Evolutionary conservation across 1,140 invertebrate species (phyloP).

Genomic region (Drosophila sproati): DNA sequence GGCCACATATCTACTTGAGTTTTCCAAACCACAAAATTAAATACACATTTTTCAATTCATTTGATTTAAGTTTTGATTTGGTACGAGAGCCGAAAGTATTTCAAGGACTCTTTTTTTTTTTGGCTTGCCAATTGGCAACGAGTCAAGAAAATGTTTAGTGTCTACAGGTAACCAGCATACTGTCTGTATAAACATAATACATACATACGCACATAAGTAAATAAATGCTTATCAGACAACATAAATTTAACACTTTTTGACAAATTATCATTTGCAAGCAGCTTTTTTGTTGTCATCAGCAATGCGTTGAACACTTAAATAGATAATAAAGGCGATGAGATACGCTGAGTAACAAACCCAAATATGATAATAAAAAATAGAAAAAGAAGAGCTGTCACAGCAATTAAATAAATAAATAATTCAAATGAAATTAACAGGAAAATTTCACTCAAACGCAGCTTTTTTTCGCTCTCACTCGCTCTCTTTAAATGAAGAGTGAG

Average conservation of each 20-base stretch:
- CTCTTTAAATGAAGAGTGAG: constrained; percentile 11
- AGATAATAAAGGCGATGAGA: constrained; percentile 49
- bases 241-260: constrained; percentile 44
- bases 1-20: constrained; percentile 44
- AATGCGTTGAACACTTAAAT: constrained; percentile 38
- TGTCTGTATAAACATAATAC: constrained; percentile 10
- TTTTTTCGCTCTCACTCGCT: constrained; percentile 5
- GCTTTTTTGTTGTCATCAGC: constrained; percentile 18
- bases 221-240: constrained; percentile 53
- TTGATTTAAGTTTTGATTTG: constrained; percentile 51
- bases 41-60: constrained; percentile 44
- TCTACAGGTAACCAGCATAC: constrained; percentile 57
- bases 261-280: constrained; percentile 32
- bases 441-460: constrained; percentile 19
- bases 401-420: constrained; percentile 70
- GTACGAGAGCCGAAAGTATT: constrained; percentile 57
- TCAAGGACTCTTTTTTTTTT: constrained; percentile 62
- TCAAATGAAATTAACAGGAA: constrained; percentile 50
- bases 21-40: constrained; percentile 61
- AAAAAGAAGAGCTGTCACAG: constrained; percentile 25
- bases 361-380: constrained; percentile 26
- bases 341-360: constrained; percentile 62
- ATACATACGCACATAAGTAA: constrained; percentile 12
- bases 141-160: constrained; percentile 51
- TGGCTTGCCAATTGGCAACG: constrained; percentile 55